phyloP scores from a whole-genome alignment of 2,113 vertebrate genomes.

The Falcunculus frontatus region DNA sequence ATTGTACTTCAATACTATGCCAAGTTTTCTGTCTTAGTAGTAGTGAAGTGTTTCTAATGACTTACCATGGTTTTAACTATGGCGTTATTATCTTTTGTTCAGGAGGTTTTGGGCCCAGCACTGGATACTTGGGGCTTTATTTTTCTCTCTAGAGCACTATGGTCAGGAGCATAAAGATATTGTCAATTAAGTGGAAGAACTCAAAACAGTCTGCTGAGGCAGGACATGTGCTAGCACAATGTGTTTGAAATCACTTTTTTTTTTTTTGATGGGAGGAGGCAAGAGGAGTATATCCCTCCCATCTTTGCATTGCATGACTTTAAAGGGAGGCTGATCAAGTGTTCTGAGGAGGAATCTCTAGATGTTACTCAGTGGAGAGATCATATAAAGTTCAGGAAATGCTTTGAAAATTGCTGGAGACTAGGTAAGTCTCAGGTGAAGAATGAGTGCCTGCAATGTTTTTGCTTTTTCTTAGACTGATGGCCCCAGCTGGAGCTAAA shows the following conservation, averaged over 20 bases:
- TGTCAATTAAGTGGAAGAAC: background rate
- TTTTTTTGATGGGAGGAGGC: background rate
- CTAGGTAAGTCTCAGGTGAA: background rate
- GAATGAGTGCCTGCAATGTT: background rate
- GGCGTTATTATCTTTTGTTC: background rate
- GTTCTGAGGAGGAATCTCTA: background rate
- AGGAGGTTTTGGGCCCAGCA: background rate
- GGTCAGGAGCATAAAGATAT: background rate
- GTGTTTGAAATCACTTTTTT: background rate
- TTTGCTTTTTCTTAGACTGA: background rate
- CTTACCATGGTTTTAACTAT: background rate
- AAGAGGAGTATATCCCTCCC: background rate
- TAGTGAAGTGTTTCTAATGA: background rate
- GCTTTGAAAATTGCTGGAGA: background rate
- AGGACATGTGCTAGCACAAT: background rate
- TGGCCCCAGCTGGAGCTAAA: background rate
- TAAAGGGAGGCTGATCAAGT: background rate
- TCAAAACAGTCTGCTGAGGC: background rate
- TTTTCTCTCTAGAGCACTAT: background rate
- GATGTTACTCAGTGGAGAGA: background rate
- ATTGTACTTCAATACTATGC: background rate
- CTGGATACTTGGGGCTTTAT: background rate
- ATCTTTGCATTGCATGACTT: background rate
- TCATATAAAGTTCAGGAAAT: background rate
- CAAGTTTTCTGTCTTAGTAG: background rate